Conservation (phyloP, 2,797 vertebrate genomes). For the Alca torda region DNA sequence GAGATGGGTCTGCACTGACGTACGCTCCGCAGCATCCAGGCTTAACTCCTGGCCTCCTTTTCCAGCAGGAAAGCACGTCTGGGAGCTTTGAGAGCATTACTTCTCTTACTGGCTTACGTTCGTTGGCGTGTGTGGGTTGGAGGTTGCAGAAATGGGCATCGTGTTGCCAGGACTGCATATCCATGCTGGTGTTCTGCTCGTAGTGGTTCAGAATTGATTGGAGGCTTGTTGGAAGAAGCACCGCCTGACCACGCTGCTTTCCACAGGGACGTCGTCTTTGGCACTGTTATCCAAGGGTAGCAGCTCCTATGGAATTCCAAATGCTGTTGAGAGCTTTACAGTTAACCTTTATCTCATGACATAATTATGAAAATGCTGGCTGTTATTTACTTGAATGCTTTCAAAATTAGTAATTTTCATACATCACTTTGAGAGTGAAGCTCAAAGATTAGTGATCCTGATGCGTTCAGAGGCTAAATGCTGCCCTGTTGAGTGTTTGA, state of each 20-base stretch:
- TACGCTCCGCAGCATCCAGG: rapidly evolving
- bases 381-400: neutral
- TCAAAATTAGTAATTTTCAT: neutral
- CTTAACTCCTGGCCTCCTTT: neutral
- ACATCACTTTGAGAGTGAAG: neutral
- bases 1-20: neutral
- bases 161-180: neutral
- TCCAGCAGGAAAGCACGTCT: neutral
- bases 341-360: neutral
- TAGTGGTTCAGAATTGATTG: neutral
- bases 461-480: neutral
- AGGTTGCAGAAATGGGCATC: neutral
- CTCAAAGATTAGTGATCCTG: neutral
- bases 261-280: neutral
- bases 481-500: neutral
- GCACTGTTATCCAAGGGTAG: neutral
- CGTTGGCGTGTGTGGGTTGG: neutral
- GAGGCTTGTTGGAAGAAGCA: neutral
- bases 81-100: neutral
- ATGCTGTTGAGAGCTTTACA: neutral
- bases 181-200: neutral
- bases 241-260: neutral
- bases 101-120: neutral
- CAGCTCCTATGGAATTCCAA: neutral
- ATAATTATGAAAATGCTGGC: neutral